Evolutionary conservation across 2,888 invertebrate genomes (phyloP).

Genomic region (Acanthoscelides obtectus): DNA sequence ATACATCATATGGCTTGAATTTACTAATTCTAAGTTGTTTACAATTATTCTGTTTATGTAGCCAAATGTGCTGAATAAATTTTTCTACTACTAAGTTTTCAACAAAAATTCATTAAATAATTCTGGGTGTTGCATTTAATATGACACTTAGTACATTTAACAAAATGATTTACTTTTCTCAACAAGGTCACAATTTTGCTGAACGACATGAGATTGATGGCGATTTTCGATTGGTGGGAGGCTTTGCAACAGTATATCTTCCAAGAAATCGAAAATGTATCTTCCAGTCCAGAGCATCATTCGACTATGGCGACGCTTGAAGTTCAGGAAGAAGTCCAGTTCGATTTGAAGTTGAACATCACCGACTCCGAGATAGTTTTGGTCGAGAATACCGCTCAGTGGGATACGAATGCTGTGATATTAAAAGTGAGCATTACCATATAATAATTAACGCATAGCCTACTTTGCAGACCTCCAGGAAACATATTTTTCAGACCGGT

Average conservation of each 20-base stretch:
- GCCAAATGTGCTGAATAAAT: no score
- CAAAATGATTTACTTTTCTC: neutral
- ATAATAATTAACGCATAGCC: no score
- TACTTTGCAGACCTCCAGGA: no score
- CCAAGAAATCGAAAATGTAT: conserved; percentile 38
- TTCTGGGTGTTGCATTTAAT: no score
- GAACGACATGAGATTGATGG: conserved; percentile 93
- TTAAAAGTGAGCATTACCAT: conserved; percentile 55
- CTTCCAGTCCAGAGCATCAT: conserved; percentile 29
- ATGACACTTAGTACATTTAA: no score
- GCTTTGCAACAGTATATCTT: conserved; percentile 75
- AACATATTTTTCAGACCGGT: no score
- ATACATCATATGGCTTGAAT: no score
- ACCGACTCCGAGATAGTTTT: conserved; percentile 94
- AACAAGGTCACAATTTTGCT: conserved; percentile 72
- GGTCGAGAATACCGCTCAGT: conserved; percentile 82
- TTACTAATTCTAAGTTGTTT: no score
- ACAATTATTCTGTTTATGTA: no score
- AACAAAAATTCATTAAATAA: no score
- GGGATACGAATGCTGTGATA: conserved; percentile 92
- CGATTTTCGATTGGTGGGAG: conserved; percentile 92
- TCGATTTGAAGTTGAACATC: conserved; percentile 88
- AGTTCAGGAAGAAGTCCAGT: conserved; percentile 44
- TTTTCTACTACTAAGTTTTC: no score
- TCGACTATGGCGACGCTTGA: conserved; percentile 18